Conservation (phyloP, 2,113 vertebrate genomes). For the Chauna torquata region DNA sequence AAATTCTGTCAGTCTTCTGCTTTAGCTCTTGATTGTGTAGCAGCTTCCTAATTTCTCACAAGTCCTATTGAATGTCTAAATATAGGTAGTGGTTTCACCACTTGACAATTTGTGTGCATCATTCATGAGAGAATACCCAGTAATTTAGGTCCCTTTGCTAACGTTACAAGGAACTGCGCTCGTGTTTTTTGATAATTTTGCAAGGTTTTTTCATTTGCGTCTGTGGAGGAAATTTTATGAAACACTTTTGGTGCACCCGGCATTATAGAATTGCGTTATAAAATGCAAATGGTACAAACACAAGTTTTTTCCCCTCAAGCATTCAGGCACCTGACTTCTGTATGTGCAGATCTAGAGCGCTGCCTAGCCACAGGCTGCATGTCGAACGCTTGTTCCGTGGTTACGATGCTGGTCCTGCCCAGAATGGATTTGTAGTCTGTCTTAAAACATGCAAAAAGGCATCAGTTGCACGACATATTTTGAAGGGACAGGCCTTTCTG, state of each 20-base stretch:
- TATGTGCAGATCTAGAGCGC: not conserved
- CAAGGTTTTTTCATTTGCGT: not conserved
- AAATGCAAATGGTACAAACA: not conserved
- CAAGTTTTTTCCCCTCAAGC: not conserved
- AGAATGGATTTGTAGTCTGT: not conserved
- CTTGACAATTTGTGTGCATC: not conserved
- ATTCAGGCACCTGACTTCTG: not conserved
- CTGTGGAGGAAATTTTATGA: not conserved
- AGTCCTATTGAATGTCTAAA: not conserved
- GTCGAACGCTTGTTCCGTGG: fast-evolving
- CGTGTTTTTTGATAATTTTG: not conserved
- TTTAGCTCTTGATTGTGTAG: not conserved
- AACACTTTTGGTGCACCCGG: no score
- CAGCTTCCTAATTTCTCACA: not conserved
- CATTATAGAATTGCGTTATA: no score
- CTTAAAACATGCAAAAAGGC: not conserved
- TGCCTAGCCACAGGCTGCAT: not conserved
- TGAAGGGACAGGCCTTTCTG: not conserved
- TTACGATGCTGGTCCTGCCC: not conserved
- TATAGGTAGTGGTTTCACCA: not conserved
- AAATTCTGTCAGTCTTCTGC: not conserved
- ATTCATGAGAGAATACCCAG: fast-evolving
- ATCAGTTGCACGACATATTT: fast-evolving
- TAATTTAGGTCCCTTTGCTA: fast-evolving
- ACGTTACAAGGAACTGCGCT: not conserved